Conservation (phyloP, 2,888 invertebrate species). For the Leucania comma region DNA sequence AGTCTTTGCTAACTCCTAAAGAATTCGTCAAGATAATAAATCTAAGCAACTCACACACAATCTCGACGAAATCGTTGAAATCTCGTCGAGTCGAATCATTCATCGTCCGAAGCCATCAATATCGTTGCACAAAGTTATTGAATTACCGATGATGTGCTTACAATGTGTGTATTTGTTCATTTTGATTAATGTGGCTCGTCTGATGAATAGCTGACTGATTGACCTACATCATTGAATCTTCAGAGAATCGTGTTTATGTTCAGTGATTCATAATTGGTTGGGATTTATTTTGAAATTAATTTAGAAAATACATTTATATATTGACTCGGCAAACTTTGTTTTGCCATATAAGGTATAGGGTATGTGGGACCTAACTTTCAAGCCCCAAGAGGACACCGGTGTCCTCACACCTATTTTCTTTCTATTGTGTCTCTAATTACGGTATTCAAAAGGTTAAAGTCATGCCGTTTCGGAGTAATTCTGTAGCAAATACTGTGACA, state of each 20-base stretch:
- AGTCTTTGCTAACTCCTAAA: background rate
- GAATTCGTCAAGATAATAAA: slow-evolving; percentile 6
- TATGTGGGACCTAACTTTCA: no score
- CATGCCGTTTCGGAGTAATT: no score
- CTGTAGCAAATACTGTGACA: no score
- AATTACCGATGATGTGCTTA: slow-evolving; percentile 57
- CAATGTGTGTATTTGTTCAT: slow-evolving; percentile 55
- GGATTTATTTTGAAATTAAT: slow-evolving; percentile 22
- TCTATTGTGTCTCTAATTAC: no score
- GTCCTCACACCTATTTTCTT: no score
- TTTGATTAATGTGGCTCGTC: slow-evolving; percentile 57
- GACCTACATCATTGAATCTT: slow-evolving; percentile 56
- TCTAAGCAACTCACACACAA: background rate
- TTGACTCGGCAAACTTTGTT: no score
- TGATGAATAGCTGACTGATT: slow-evolving; percentile 58
- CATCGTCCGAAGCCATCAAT: slow-evolving; percentile 47
- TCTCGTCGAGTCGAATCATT: slow-evolving; percentile 37
- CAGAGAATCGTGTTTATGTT: slow-evolving; percentile 14
- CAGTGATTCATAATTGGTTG: slow-evolving; percentile 41
- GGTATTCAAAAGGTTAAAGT: no score
- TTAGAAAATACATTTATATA: background rate
- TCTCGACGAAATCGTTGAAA: slow-evolving; percentile 25
- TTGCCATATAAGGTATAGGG: no score
- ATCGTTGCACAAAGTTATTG: slow-evolving; percentile 56
- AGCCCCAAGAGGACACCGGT: no score